These are phyloP conservation scores for Pristionchus maxplancki DNA, from an alignment of 2,888 invertebrate species.

Conservation along the genomic window DNA sequence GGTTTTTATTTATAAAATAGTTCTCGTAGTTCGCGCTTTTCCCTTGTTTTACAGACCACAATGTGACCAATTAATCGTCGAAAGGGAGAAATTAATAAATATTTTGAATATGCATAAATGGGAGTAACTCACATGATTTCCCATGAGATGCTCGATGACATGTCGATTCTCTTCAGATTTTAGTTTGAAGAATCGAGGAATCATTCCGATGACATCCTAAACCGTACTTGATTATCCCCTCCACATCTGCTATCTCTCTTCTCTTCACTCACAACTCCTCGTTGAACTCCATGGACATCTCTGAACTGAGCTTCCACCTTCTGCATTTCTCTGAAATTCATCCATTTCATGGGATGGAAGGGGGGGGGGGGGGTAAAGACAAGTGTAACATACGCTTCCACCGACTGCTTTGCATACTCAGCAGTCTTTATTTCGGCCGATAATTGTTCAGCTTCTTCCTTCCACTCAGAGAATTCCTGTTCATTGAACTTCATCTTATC, in stretches of 20 bases:
- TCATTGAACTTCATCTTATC: conserved; percentile 57
- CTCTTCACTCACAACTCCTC: conserved; percentile 51
- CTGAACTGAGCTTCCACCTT: conserved; percentile 10
- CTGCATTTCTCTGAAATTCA: neutral
- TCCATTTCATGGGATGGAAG: neutral
- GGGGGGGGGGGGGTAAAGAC: no score
- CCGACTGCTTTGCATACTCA: no score
- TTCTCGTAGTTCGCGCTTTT: neutral
- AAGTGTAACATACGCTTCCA: no score
- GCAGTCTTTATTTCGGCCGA: neutral
- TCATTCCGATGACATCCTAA: conserved; percentile 82
- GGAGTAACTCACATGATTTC: neutral
- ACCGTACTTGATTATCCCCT: neutral
- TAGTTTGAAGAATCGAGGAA: conserved; percentile 87
- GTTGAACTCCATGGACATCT: conserved; percentile 55
- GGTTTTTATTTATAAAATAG: neutral
- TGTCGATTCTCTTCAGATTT: conserved; percentile 82
- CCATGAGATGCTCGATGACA: conserved; percentile 1
- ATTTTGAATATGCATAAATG: neutral
- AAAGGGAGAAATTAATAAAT: neutral
- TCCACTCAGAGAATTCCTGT: conserved; percentile 26
- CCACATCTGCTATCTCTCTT: neutral
- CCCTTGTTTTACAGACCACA: neutral
- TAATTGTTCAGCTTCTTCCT: neutral
- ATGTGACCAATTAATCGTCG: neutral